Percentiles rank a stretch among this genome's conserved stretches.
Evolutionary conservation across 2,797 vertebrate species (phyloP).

Genomic region (Sebastes miniatus): DNA sequence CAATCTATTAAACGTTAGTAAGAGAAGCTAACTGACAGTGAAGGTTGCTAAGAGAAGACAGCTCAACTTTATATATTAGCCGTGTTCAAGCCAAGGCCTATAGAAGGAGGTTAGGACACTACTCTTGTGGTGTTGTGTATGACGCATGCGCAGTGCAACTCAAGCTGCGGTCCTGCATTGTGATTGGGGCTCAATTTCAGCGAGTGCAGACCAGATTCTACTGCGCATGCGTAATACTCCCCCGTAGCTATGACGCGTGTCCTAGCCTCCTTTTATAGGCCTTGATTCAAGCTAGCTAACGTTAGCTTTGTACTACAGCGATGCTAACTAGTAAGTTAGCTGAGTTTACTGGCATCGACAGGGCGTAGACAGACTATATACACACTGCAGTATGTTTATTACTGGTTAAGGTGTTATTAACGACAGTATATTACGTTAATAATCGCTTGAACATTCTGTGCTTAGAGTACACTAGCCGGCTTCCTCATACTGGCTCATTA

Average conservation of each 20-base stretch:
- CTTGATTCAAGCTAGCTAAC: slow-evolving; percentile 44
- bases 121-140: no score
- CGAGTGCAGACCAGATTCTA: no score
- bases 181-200: no score
- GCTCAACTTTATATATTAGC: slow-evolving; percentile 68
- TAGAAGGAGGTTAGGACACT: no score
- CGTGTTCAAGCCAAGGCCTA: not conserved
- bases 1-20: not conserved
- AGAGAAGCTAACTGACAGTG: not conserved
- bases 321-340: slow-evolving; percentile 51
- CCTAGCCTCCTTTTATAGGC: no score
- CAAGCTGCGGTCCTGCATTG: no score
- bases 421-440: fast-evolving
- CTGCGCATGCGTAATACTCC: no score
- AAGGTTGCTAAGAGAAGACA: slow-evolving; percentile 43
- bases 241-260: no score
- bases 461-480: not conserved
- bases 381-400: no score
- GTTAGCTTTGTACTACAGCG: slow-evolving; percentile 39
- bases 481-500: slow-evolving; percentile 37
- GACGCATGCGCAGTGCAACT: no score
- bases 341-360: slow-evolving; percentile 32
- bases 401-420: fast-evolving
- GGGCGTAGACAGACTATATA: not conserved
- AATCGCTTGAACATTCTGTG: fast-evolving